These are phyloP conservation scores for Leptinotarsa juncta DNA, from an alignment of 2,888 invertebrate species.

Conservation along the genomic window DNA sequence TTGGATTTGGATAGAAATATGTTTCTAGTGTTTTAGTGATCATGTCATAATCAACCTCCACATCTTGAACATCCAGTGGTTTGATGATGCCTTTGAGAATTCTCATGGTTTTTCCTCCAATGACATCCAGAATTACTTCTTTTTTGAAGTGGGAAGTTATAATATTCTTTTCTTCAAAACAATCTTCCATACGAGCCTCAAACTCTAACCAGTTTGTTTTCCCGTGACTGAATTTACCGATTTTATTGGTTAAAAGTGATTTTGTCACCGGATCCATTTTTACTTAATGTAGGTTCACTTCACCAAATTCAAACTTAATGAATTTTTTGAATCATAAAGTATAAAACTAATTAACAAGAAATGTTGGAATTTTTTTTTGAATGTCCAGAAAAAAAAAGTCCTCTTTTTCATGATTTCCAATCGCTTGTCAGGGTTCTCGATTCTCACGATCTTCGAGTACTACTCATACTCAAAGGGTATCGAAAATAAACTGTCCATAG, in stretches of 20 bases:
- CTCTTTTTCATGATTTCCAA: no score
- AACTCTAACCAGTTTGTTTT: slow-evolving; percentile 36
- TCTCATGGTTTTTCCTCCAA: slow-evolving; percentile 28
- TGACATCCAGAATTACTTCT: slow-evolving; percentile 26
- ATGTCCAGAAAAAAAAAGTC: no score
- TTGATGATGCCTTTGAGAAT: slow-evolving; percentile 23
- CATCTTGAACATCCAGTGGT: slow-evolving; percentile 30
- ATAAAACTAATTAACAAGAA: no score
- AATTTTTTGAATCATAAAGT: no score
- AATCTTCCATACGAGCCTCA: slow-evolving; percentile 28
- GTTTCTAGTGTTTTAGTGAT: slow-evolving; percentile 29
- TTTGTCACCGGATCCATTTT: slow-evolving; percentile 14
- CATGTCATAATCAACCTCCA: slow-evolving; percentile 26
- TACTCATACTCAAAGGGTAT: no score
- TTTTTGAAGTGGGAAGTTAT: slow-evolving; percentile 12
- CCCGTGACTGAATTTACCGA: slow-evolving; percentile 31
- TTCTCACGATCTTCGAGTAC: no score
- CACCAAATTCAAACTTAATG: no score
- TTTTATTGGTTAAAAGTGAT: slow-evolving; percentile 26
- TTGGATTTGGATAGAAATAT: slow-evolving; percentile 35
- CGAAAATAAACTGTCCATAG: no score
- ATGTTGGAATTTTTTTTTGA: no score
- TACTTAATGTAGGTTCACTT: no score
- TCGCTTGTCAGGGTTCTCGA: no score
- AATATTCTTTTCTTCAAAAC: slow-evolving; percentile 19